Evolutionary conservation across 1,140 invertebrate species (phyloP).

Genomic region (Apis laboriosa): DNA sequence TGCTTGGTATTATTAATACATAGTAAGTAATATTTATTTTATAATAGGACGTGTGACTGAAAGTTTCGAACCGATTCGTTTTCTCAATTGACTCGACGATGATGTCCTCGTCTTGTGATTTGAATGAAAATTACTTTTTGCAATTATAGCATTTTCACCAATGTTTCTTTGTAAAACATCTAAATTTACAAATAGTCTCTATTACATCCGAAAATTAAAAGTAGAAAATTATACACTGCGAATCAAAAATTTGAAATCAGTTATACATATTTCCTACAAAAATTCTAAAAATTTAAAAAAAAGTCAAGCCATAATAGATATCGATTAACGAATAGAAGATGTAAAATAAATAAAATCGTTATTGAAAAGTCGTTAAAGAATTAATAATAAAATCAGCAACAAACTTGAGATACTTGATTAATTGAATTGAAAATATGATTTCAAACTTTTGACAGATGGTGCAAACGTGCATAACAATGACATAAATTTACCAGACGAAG

Average conservation of each 20-base stretch:
- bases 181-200: neutral
- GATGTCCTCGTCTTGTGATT: conserved; percentile 4
- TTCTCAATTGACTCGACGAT: conserved; percentile 29
- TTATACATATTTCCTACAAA: too few relatives aligned
- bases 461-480: neutral
- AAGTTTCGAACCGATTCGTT: conserved; percentile 54
- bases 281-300: too few relatives aligned
- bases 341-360: too few relatives aligned
- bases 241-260: neutral
- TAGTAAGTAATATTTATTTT: conserved; percentile 1
- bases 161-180: neutral
- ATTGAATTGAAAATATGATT: too few relatives aligned
- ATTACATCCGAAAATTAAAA: neutral
- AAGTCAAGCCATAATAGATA: too few relatives aligned
- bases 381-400: too few relatives aligned
- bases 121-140: neutral
- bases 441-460: too few relatives aligned
- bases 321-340: too few relatives aligned
- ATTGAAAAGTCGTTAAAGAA: too few relatives aligned
- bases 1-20: neutral
- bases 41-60: conserved; percentile 28
- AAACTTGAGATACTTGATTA: too few relatives aligned
- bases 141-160: neutral
- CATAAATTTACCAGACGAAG: conserved; percentile 5
- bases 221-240: neutral